These are phyloP conservation scores for Scomber scombrus DNA, from an alignment of 2,113 vertebrate genomes.

Conservation along the genomic window DNA sequence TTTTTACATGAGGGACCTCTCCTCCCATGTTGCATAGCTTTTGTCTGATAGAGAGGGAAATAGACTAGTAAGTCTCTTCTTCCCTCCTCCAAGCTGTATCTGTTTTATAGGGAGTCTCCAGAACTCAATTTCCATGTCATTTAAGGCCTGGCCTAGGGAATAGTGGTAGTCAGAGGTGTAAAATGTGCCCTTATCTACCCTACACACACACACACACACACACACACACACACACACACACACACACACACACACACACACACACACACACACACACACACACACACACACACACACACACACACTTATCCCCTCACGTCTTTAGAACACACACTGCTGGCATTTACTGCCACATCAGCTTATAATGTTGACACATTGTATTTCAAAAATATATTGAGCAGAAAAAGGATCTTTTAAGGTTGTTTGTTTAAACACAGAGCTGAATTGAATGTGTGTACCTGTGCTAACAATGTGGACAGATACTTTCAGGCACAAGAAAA, in stretches of 20 bases:
- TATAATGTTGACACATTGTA: conserved; percentile 44
- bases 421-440: conserved; percentile 16
- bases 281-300: no score
- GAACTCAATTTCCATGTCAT: conserved; percentile 75
- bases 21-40: conserved; percentile 43
- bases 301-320: conserved; percentile 6
- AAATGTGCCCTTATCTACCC: conserved; percentile 64
- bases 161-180: conserved; percentile 47
- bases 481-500: not conserved
- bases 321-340: conserved; percentile 41
- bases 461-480: conserved; percentile 4
- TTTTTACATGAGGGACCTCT: conserved; percentile 55
- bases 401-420: conserved; percentile 18
- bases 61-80: conserved; percentile 50
- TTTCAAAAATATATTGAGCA: conserved; percentile 30
- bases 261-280: conserved; percentile 4
- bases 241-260: not conserved
- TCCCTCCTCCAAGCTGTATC: conserved; percentile 56
- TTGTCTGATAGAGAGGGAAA: conserved; percentile 63
- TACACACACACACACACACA: conserved; percentile 25
- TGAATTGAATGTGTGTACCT: not conserved
- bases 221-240: no score
- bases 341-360: conserved; percentile 36
- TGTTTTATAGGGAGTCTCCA: conserved; percentile 59
- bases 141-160: conserved; percentile 54